phyloP scores from a whole-genome alignment of 2,113 vertebrate species.

The Chlamydotis undulata region DNA sequence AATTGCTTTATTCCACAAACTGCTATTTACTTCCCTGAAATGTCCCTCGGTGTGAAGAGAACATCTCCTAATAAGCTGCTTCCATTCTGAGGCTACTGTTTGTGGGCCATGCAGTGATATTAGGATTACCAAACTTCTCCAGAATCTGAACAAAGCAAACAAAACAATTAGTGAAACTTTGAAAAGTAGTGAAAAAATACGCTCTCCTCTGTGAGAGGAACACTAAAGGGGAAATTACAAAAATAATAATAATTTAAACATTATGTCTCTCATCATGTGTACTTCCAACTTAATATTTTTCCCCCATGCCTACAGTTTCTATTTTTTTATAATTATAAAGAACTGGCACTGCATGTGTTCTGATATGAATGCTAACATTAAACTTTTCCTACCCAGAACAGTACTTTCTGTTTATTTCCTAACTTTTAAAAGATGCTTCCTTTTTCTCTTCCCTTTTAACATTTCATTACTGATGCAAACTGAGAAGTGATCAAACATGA shows the following conservation, averaged over 20 bases:
- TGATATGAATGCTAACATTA: constrained; percentile 4
- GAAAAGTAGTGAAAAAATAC: neutral
- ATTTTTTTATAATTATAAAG: constrained; percentile 27
- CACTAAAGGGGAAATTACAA: neutral
- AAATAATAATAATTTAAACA: constrained; percentile 3
- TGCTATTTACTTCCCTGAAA: constrained; percentile 20
- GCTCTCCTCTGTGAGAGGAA: neutral
- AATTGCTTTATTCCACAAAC: constrained; percentile 3
- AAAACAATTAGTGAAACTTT: neutral
- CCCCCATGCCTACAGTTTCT: neutral
- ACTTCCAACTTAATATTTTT: neutral
- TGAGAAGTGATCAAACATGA: neutral
- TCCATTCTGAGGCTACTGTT: neutral
- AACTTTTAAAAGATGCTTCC: neutral
- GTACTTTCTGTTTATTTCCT: neutral
- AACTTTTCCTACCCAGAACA: constrained; percentile 17
- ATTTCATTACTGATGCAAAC: neutral
- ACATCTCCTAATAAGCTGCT: constrained; percentile 10
- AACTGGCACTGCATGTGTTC: neutral
- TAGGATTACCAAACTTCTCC: neutral
- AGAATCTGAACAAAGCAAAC: neutral
- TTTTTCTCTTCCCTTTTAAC: neutral
- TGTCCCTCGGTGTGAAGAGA: constrained; percentile 29
- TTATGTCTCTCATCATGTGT: neutral
- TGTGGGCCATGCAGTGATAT: neutral